Conservation (phyloP, 1,140 invertebrate species). For the Eufriesea mexicana region DNA sequence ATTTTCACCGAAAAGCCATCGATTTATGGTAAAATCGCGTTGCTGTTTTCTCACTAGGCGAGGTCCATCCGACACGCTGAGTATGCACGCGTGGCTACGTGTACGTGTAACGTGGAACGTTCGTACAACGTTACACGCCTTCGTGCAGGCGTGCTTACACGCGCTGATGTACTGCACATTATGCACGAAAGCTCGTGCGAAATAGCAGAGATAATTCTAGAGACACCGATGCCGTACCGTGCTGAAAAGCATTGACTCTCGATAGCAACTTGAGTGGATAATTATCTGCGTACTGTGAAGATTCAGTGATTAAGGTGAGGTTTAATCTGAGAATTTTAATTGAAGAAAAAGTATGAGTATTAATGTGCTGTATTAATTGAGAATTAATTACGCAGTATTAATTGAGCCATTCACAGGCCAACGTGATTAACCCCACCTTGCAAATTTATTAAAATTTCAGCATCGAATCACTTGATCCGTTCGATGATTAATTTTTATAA, state of each 20-base stretch:
- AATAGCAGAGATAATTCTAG: conserved; percentile 22
- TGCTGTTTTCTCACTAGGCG: neutral
- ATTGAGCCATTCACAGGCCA: too few species aligned
- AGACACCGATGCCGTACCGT: neutral
- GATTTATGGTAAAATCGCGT: neutral
- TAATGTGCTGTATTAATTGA: too few species aligned
- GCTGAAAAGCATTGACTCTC: neutral
- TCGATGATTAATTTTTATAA: too few species aligned
- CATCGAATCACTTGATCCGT: too few species aligned
- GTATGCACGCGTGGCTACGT: conserved; percentile 24
- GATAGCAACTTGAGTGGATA: neutral
- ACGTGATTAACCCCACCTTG: too few species aligned
- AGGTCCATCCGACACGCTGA: conserved; percentile 3
- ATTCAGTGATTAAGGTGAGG: too few species aligned
- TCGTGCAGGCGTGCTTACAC: conserved; percentile 45
- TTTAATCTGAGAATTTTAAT: neutral
- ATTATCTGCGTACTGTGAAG: neutral
- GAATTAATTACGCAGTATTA: too few species aligned
- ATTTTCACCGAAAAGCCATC: neutral
- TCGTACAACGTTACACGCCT: conserved; percentile 30
- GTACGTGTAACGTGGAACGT: conserved; percentile 11
- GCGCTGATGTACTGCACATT: conserved; percentile 17
- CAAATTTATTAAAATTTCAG: too few species aligned
- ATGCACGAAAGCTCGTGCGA: conserved; percentile 24
- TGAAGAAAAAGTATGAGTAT: too few species aligned